A percentile compares a stretch with the other conserved stretches of the same genome.
Conservation (phyloP, 2,797 vertebrate species). For the Hybognathus amarus region DNA sequence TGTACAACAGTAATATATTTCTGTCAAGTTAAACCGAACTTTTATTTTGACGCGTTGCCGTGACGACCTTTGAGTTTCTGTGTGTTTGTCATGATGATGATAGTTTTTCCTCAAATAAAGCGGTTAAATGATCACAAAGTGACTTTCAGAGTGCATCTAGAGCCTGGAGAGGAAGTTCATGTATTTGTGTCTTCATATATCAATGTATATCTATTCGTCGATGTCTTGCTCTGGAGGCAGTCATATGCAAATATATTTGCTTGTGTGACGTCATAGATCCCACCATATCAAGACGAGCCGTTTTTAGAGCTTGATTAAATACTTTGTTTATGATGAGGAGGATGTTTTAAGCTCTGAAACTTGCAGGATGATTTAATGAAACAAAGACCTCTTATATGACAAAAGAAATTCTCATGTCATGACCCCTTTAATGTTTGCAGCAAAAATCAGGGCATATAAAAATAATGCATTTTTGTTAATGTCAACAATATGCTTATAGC, state of each 20-base stretch:
- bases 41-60: no score
- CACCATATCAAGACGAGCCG: not conserved
- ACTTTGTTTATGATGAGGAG: not conserved
- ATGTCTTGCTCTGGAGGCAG: no score
- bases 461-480: not conserved
- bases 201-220: no score
- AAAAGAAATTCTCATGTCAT: not conserved
- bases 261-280: not conserved
- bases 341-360: not conserved
- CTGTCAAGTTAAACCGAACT: no score
- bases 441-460: not conserved
- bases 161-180: no score
- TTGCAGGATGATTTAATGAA: not conserved
- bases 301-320: not conserved
- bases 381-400: not conserved
- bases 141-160: no score
- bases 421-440: not conserved
- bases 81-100: no score
- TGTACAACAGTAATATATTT: no score
- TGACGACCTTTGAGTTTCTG: no score
- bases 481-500: not conserved
- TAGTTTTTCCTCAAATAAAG: no score
- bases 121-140: no score
- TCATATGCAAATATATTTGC: not conserved
- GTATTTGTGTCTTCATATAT: no score